Evolutionary conservation across 2,113 vertebrate species (phyloP).

Genomic region (western clawed frog (Xenopus tropicalis)): DNA sequence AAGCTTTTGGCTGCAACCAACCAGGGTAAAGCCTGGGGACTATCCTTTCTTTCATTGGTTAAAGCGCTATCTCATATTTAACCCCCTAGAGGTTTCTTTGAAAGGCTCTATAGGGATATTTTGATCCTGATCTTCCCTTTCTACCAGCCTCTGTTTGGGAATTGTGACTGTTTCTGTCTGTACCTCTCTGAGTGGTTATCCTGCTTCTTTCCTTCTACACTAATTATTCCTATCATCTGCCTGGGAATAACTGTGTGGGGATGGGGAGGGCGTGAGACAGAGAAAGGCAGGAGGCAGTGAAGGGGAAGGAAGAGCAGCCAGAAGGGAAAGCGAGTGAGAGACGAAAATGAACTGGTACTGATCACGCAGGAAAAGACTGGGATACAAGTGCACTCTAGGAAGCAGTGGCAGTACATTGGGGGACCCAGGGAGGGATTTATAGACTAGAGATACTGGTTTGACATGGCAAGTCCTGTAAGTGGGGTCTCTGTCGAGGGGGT

Average conservation of each 20-base stretch:
- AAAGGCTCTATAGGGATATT: neutral
- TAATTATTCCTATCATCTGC: slow-evolving; percentile 7
- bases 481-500: neutral
- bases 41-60: neutral
- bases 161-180: slow-evolving; percentile 1
- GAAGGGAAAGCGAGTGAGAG: neutral
- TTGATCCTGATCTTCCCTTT: neutral
- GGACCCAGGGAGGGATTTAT: neutral
- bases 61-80: slow-evolving; percentile 1
- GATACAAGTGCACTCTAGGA: too few relatives aligned
- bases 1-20: slow-evolving; percentile 25
- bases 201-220: neutral
- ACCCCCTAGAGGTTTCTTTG: neutral
- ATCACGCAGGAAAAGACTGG: neutral
- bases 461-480: neutral
- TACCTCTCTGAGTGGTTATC: slow-evolving; percentile 1
- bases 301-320: neutral
- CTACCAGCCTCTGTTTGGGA: neutral
- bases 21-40: neutral
- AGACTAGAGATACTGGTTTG: neutral
- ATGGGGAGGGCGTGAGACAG: slow-evolving; percentile 5
- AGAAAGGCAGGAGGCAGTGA: neutral
- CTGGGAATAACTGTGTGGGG: neutral
- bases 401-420: neutral
- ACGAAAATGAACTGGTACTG: neutral